Conservation (phyloP, 2,888 invertebrate genomes). For the Spialia ferax region DNA sequence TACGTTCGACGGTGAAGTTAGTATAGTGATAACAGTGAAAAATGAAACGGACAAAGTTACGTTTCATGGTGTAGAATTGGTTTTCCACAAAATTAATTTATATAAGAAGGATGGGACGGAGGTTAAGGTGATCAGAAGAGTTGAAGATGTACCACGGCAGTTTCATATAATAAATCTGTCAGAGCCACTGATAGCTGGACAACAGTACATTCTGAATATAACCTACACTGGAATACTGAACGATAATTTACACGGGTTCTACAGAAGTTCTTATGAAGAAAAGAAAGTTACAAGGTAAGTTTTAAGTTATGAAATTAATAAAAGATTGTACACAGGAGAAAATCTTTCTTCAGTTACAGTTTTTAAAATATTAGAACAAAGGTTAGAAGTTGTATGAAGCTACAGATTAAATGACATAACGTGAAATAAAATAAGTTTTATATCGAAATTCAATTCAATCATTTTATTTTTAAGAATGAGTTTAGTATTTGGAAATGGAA, state of each 20-base stretch:
- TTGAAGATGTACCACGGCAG: slow-evolving; percentile 88
- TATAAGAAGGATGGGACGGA: slow-evolving; percentile 70
- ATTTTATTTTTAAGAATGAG: no score
- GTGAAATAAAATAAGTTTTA: no score
- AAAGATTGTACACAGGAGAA: background rate
- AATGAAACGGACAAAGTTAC: slow-evolving; percentile 89
- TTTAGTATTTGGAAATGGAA: no score
- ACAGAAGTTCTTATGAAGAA: slow-evolving; percentile 92
- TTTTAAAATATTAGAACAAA: no score
- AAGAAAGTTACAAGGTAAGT: slow-evolving; percentile 90
- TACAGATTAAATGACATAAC: no score
- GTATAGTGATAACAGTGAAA: slow-evolving; percentile 87
- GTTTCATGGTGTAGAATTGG: slow-evolving; percentile 91
- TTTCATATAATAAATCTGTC: slow-evolving; percentile 90
- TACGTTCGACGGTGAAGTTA: slow-evolving; percentile 91
- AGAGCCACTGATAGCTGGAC: slow-evolving; percentile 84
- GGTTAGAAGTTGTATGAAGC: no score
- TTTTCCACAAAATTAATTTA: slow-evolving; percentile 87
- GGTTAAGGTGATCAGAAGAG: slow-evolving; percentile 67
- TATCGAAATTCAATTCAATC: no score
- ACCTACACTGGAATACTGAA: slow-evolving; percentile 91
- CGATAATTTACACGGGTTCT: slow-evolving; percentile 93
- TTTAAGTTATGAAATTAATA: background rate
- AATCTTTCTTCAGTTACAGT: background rate
- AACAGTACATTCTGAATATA: slow-evolving; percentile 89